Base-by-base conservation (phyloP, 2,888 invertebrate species). In the Drosophila gaucha region DNA sequence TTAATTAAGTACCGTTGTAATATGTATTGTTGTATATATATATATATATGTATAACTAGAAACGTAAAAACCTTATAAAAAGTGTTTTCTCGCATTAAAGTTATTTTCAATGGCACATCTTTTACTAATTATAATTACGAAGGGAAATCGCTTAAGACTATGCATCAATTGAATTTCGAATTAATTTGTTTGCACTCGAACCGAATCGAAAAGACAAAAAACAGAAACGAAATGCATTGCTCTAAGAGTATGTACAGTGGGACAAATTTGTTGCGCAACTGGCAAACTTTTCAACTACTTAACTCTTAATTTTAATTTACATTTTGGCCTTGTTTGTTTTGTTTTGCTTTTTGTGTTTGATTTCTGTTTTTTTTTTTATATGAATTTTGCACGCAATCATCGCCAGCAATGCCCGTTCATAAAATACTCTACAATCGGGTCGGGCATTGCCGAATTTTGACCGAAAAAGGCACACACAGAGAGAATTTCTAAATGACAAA, bases 391-490 rank as follows among this genome's bases (percentile, higher is more conserved):
- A 71, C 68, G 80, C 80, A 79, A 84, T 78, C 78, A 78, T 67
- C 52, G 65, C 54, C 63, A 58, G 80, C 74, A 70, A 77, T 64
- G 62, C 63, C 66, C 82, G 46, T 26, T 20, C 6, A 44, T 43
- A 62, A 65, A 68, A 69, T 80, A 76, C 70, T 31, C 65, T 39
- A 55, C 57, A 59, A 59, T 43, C 69, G 70, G 49, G 51, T 20
- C 28, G 66, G 47, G 55, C 84, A 71, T 77, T 80, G 70, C 73
- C 72, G 73, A 67, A 82, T 89, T 89, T 87, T 86, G 86, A 86
- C 87, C 89, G 88, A 88, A 87, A 89, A 87, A 87, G 87, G 87
- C 87, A 87, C 87, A 89, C 88, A 85, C 79, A 82, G 85, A 84
- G 85, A 84, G 78, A 89, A 75, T 82, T 85, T 72, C 28, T 57